phyloP scores from a whole-genome alignment of 2,888 invertebrate species.

The Hofmannophila pseudospretella region DNA sequence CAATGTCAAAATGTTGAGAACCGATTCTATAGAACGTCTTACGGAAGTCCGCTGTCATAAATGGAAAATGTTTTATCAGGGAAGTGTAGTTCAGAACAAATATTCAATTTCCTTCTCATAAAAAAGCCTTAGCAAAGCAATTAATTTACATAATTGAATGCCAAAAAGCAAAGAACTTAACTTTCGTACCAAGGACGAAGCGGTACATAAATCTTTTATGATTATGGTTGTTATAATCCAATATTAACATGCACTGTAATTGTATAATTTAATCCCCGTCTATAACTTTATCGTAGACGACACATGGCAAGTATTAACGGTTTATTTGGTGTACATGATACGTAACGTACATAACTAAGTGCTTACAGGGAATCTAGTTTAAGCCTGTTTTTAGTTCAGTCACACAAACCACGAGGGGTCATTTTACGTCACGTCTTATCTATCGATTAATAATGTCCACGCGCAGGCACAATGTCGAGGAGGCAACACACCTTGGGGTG shows the following conservation, averaged over 20 bases:
- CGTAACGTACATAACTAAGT: too few relatives aligned
- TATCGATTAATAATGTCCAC: constrained; percentile 9
- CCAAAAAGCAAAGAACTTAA: constrained; percentile 25
- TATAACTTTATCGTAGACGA: neutral
- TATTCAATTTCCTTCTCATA: neutral
- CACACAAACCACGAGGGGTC: constrained; percentile 15
- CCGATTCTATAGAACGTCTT: neutral
- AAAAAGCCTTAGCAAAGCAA: neutral
- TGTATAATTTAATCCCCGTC: too few relatives aligned
- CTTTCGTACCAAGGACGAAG: constrained; percentile 30
- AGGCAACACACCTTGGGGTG: constrained; percentile 11
- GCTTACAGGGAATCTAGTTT: constrained; percentile 10
- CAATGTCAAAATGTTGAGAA: neutral
- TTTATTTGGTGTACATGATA: neutral
- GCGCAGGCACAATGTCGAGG: neutral
- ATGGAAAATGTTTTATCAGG: neutral
- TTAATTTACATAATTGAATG: constrained; percentile 22
- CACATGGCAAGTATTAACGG: neutral
- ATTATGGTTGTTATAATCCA: neutral
- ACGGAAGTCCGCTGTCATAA: neutral
- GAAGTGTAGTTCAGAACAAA: neutral
- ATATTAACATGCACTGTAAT: too few relatives aligned
- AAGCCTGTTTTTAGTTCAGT: constrained; percentile 18
- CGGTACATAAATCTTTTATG: constrained; percentile 2
- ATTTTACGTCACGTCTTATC: constrained; percentile 10